Conservation (phyloP, 2,113 vertebrate species). For the Carettochelys insculpta region DNA sequence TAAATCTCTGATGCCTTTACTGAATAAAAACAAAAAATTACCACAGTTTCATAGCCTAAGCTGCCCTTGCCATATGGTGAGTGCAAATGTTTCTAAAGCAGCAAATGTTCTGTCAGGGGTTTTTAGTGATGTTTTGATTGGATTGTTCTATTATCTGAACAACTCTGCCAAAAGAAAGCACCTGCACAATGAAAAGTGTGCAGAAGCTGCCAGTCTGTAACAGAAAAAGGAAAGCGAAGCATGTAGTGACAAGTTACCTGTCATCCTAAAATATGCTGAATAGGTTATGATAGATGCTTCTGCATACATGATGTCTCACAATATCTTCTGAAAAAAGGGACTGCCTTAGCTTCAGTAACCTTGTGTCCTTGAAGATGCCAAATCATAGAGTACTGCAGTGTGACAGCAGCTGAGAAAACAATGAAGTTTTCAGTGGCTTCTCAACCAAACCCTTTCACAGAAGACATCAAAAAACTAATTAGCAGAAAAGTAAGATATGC, state of each 20-base stretch:
- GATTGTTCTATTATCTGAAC: slow-evolving; percentile 75
- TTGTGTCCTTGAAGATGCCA: neutral
- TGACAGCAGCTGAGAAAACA: neutral
- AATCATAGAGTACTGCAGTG: neutral
- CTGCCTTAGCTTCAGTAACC: neutral
- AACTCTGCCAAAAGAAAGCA: slow-evolving; percentile 73
- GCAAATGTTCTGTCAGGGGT: slow-evolving; percentile 74
- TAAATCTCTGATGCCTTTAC: slow-evolving; percentile 64
- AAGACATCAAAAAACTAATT: neutral
- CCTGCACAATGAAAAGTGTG: slow-evolving; percentile 62
- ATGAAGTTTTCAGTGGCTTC: neutral
- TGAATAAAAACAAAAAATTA: slow-evolving; percentile 57
- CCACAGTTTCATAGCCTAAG: slow-evolving; percentile 59
- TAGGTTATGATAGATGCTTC: slow-evolving; percentile 19
- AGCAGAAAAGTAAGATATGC: accelerated
- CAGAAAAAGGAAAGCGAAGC: slow-evolving; percentile 24
- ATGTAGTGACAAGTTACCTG: slow-evolving; percentile 50
- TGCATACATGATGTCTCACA: neutral
- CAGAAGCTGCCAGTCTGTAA: slow-evolving; percentile 46
- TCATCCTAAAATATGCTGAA: neutral
- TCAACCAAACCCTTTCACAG: neutral
- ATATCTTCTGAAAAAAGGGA: neutral
- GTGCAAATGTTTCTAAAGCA: slow-evolving; percentile 76
- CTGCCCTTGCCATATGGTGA: slow-evolving; percentile 76
- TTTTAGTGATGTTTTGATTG: slow-evolving; percentile 71